A percentile compares a stretch with the other conserved stretches of the same genome.
Conservation (phyloP, 2,797 vertebrate species). For the Percopsis omiscomaycus region DNA sequence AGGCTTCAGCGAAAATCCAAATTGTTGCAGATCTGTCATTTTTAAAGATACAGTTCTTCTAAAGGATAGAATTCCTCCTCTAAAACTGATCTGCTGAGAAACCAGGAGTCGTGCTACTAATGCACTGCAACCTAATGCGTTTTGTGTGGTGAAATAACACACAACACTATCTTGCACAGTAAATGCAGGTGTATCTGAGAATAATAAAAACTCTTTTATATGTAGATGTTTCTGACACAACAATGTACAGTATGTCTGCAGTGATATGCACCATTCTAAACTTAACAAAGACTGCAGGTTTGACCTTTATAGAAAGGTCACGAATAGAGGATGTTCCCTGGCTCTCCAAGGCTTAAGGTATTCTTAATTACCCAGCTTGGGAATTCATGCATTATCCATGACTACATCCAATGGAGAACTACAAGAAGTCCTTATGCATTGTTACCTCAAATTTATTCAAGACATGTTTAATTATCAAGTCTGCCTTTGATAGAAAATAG, state of each 20-base stretch:
- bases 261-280: conserved; percentile 4
- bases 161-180: not conserved
- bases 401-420: conserved; percentile 5
- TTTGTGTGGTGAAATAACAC: too few relatives aligned
- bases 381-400: conserved; percentile 22
- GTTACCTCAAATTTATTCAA: conserved; percentile 3
- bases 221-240: too few relatives aligned
- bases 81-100: too few relatives aligned
- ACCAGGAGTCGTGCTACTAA: too few relatives aligned
- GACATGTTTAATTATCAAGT: conserved; percentile 17
- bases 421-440: not conserved
- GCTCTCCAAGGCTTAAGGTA: conserved; percentile 20
- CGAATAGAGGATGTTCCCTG: conserved; percentile 33
- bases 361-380: conserved; percentile 33
- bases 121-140: too few relatives aligned
- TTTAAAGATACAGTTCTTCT: too few relatives aligned
- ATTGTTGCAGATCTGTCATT: too few relatives aligned
- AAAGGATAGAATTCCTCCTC: too few relatives aligned
- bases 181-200: not conserved
- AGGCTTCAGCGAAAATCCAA: too few relatives aligned
- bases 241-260: conserved; percentile 9
- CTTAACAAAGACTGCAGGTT: conserved; percentile 16
- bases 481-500: conserved; percentile 13
- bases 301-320: conserved; percentile 54
- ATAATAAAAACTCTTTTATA: too few relatives aligned